These are phyloP conservation scores for Corythoichthys intestinalis DNA, from an alignment of 2,113 vertebrate genomes.

Conservation along the genomic window DNA sequence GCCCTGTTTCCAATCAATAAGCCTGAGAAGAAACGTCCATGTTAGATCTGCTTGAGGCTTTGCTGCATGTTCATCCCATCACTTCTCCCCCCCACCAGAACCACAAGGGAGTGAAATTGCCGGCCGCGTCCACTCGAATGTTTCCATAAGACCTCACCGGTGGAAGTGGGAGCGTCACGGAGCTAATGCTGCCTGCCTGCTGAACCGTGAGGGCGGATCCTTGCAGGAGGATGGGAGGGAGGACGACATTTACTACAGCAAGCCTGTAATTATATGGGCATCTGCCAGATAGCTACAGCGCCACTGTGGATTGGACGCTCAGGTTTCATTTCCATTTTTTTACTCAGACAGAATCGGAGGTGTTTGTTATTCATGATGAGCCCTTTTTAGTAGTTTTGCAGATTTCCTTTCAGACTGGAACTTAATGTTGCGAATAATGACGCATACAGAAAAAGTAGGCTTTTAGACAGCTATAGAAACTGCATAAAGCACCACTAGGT, in stretches of 20 bases:
- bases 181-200: conserved; percentile 40
- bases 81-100: conserved; percentile 29
- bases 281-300: conserved; percentile 45
- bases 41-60: conserved; percentile 21
- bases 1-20: conserved; percentile 55
- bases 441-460: not conserved
- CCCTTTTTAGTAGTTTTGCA: not conserved
- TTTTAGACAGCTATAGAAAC: not conserved
- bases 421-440: not conserved
- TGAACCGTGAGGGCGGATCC: conserved; percentile 35
- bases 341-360: not conserved
- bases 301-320: conserved; percentile 9
- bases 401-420: not conserved
- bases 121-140: conserved; percentile 37
- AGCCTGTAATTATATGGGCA: conserved; percentile 56
- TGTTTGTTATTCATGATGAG: not conserved
- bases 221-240: not conserved
- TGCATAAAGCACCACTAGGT: not conserved
- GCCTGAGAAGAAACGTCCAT: conserved; percentile 4
- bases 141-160: conserved; percentile 48
- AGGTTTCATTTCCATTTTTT: conserved; percentile 19
- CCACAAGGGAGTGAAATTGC: conserved; percentile 45
- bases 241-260: conserved; percentile 27
- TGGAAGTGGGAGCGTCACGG: conserved; percentile 42
- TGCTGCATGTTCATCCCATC: conserved; percentile 57